Conservation (phyloP, 2,113 vertebrate genomes). For the Tretioscincus oriximinensis region DNA sequence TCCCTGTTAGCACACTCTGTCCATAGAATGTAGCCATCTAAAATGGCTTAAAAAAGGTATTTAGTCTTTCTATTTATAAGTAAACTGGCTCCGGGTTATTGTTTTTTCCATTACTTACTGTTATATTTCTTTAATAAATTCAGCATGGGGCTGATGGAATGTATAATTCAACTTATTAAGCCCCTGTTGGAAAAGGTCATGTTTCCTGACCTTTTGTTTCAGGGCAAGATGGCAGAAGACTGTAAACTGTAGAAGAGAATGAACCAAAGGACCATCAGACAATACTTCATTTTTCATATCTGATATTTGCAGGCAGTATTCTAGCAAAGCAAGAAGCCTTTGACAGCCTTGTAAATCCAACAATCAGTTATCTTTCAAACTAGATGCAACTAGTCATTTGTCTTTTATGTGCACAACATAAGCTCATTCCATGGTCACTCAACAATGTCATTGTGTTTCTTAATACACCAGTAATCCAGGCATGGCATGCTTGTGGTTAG, state of each 20-base stretch:
- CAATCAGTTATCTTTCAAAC: neutral
- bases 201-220: neutral
- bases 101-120: no score
- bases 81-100: no score
- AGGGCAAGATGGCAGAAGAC: neutral
- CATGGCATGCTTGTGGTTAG: neutral
- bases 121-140: no score
- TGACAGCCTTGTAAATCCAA: neutral
- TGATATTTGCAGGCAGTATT: neutral
- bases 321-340: neutral
- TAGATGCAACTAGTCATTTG: neutral
- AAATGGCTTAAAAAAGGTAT: no score
- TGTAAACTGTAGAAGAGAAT: neutral
- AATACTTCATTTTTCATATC: neutral
- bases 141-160: neutral
- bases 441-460: neutral
- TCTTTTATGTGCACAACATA: neutral
- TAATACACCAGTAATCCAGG: slow-evolving; percentile 1
- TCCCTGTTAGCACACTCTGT: no score
- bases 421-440: neutral
- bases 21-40: no score
- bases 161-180: neutral
- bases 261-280: no score
- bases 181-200: neutral
- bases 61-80: no score